Evolutionary conservation across 2,113 vertebrate species (phyloP).

Genomic region (Prionailurus bengalensis): DNA sequence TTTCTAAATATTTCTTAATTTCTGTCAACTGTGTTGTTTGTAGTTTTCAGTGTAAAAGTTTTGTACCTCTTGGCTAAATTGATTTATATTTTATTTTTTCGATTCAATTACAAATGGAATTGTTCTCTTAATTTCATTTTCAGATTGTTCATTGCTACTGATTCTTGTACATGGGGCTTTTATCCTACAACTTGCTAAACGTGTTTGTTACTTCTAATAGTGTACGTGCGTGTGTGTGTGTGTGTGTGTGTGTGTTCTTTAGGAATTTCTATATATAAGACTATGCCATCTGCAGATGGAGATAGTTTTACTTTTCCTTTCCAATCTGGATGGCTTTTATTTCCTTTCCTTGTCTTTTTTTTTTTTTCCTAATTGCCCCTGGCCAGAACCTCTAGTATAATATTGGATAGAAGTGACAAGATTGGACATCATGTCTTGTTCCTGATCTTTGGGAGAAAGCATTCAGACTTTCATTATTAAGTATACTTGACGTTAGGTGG

Average conservation of each 20-base stretch:
- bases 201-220: background rate
- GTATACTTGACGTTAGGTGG: background rate
- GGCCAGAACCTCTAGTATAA: background rate
- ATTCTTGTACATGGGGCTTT: background rate
- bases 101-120: background rate
- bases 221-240: background rate
- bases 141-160: constrained; percentile 2
- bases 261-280: background rate
- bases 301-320: constrained; percentile 29
- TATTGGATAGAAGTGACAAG: background rate
- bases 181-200: background rate
- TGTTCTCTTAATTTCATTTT: constrained; percentile 57
- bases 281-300: background rate
- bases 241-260: background rate
- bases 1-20: constrained; percentile 12
- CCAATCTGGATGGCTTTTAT: background rate
- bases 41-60: background rate
- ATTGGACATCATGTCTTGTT: background rate
- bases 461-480: constrained; percentile 41
- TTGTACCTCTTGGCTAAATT: constrained; percentile 4
- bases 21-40: background rate
- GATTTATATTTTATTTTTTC: constrained; percentile 24
- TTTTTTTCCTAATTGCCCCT: constrained; percentile 12
- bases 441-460: background rate
- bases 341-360: background rate